Evolutionary conservation across 2,113 vertebrate genomes (phyloP), one percentile per base, ranked within the genome.

Genomic region (Romanogobio albipinnatus): DNA sequence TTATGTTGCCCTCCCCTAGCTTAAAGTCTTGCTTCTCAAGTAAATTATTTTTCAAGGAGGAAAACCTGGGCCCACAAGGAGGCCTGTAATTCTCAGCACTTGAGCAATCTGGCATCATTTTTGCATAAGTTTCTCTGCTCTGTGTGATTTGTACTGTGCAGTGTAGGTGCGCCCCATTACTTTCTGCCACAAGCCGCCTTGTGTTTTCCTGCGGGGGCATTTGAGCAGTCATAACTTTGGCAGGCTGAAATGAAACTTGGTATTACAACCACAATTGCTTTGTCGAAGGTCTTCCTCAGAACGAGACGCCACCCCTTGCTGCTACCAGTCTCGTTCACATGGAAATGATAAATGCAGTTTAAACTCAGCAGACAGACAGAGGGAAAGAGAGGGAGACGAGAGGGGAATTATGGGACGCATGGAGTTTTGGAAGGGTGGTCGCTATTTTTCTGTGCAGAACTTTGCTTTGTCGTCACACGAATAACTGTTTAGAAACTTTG

Each of bases 281-380:
- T 73, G 76, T 71, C 49, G 49, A 79, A 81, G 76, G 78, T 78
- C 74, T 84, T 86, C 70, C 66, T 86, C 66, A 73, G 68, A 87
- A 80, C 29, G 66, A 84, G 84, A 84, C 59, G 39, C 73, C 84
- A 84, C 84, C 77, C 81, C 81, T 86, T 84, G 85, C 78, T 88
- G 85, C 87, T 90, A 88, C 81, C 66, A 87, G 84, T 87, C 78
- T 74, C 56, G 9, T 76, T 85, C 86, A 84, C 56, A 84, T 88
- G 62, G 87, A 58, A 90, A 87, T 87, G 49, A 88, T 85, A 79
- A 89, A 85, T 86, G 79, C 76, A 76, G 76, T 84, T 82, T 84
- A 9, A 76, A 70, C 43, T 73, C 68, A 53, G 71, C 64, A 66
- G 81, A 84, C 81, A 81, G 53, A 29, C 71, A 77, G 71, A 82